Conservation (phyloP, 2,797 vertebrate species). For the Parauchenoglanis ngamensis region DNA sequence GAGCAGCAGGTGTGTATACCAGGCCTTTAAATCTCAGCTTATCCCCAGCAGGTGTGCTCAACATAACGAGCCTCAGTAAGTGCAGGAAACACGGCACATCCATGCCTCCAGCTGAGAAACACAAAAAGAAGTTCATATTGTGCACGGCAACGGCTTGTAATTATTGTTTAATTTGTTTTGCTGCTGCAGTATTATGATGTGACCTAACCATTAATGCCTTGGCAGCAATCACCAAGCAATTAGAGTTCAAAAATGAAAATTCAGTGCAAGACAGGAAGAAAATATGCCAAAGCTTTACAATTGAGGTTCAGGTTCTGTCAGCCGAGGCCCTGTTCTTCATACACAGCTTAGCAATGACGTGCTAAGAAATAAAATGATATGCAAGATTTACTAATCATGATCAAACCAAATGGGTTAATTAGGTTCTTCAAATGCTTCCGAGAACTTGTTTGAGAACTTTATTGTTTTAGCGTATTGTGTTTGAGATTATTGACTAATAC, state of each 20-base stretch:
- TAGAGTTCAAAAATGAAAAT: background rate
- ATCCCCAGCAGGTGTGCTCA: conserved; percentile 26
- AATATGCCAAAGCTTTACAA: background rate
- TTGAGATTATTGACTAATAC: background rate
- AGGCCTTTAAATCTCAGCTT: conserved; percentile 22
- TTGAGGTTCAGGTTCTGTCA: background rate
- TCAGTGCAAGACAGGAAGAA: background rate
- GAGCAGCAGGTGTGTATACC: conserved; percentile 19
- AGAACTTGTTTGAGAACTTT: background rate
- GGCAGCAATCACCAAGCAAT: background rate
- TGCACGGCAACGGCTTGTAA: background rate
- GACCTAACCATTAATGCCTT: conserved; percentile 9
- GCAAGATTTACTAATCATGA: background rate
- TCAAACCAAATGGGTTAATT: background rate
- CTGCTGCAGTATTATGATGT: background rate
- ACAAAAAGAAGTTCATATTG: background rate
- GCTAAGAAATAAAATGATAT: background rate
- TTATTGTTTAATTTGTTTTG: background rate
- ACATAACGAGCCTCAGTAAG: conserved; percentile 25
- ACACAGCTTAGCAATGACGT: too few species aligned
- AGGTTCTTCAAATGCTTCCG: background rate
- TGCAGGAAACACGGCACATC: background rate
- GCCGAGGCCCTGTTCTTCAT: background rate
- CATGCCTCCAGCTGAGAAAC: conserved; percentile 9
- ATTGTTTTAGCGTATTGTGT: background rate